A percentile compares a stretch with the other conserved stretches of the same genome.
Evolutionary conservation across 2,113 vertebrate species (phyloP).

Genomic region (Tursiops truncatus): DNA sequence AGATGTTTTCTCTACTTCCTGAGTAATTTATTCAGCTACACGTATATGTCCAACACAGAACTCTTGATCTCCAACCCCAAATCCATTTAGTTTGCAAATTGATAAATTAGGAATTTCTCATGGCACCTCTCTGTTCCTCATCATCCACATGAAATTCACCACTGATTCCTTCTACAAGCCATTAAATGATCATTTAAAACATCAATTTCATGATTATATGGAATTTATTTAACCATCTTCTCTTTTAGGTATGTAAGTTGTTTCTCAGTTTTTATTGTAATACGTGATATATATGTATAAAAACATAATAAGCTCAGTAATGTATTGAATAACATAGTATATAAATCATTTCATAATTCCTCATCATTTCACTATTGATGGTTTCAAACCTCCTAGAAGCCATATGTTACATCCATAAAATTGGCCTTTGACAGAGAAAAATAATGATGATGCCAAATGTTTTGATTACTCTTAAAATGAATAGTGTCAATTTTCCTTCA

Average conservation of each 20-base stretch:
- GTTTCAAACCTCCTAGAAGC: not conserved
- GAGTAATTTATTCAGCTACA: not conserved
- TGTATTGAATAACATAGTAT: not conserved
- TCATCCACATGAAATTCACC: not conserved
- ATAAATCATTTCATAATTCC: not conserved
- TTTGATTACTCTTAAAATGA: not conserved
- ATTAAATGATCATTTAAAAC: not conserved
- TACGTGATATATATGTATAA: not conserved
- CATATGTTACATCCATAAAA: not conserved
- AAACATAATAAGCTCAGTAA: not conserved
- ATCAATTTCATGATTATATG: not conserved
- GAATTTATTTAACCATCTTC: not conserved
- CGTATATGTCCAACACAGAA: not conserved
- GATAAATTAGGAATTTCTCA: not conserved
- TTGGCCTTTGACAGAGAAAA: not conserved
- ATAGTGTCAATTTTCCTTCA: not conserved
- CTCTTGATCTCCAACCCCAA: not conserved
- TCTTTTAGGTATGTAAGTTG: not conserved
- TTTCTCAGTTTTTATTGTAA: not conserved
- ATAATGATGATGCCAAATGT: not conserved
- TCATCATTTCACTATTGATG: not conserved
- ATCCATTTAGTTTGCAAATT: not conserved
- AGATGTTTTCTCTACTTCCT: not conserved
- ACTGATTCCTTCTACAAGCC: not conserved
- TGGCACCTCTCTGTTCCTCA: not conserved